These are phyloP conservation scores for Noctilio leporinus DNA, from an alignment of 2,113 vertebrate genomes.

Conservation along the genomic window DNA sequence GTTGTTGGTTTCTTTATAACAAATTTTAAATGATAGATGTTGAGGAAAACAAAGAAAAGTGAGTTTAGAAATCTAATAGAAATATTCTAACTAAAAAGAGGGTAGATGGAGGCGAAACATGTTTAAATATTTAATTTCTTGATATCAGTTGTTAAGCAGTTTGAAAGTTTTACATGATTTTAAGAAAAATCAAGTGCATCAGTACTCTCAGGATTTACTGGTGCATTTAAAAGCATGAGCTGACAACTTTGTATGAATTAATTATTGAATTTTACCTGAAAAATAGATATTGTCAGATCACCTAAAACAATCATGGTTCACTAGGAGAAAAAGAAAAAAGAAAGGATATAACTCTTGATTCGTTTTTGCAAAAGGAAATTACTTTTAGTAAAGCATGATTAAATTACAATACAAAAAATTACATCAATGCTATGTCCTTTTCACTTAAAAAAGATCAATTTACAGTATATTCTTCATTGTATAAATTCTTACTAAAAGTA, in stretches of 20 bases:
- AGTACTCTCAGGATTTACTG: neutral
- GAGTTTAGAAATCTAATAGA: neutral
- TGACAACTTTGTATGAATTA: neutral
- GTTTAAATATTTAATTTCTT: neutral
- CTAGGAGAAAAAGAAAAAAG: neutral
- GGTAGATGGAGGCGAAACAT: neutral
- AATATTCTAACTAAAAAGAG: neutral
- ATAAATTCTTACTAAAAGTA: neutral
- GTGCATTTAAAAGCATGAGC: neutral
- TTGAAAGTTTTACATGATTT: neutral
- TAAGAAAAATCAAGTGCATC: neutral
- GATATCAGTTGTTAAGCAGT: neutral
- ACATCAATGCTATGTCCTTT: neutral
- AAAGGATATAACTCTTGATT: neutral
- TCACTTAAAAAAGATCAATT: neutral
- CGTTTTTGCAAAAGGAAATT: constrained; percentile 8
- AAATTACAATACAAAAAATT: neutral
- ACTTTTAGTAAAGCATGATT: neutral
- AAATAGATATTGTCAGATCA: neutral
- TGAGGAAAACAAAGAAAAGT: neutral
- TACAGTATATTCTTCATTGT: neutral
- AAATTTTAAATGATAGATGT: neutral
- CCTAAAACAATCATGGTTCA: neutral
- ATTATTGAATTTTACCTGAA: neutral
- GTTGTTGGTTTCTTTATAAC: neutral